Percentiles rank a stretch among this genome's conserved stretches.
Conservation (phyloP, 1,140 invertebrate genomes). For the Cyclina sinensis region DNA sequence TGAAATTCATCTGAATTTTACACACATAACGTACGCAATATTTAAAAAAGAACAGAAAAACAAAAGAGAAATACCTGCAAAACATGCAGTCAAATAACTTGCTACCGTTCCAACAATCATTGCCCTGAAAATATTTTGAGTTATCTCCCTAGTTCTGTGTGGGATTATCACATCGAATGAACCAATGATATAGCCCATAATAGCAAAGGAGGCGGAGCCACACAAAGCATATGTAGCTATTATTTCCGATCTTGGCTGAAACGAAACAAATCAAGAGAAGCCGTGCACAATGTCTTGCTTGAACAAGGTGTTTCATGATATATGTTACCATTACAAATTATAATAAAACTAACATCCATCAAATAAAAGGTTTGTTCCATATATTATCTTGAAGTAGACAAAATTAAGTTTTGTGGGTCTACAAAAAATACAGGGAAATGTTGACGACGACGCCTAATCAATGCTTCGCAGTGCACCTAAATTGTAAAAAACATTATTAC, state of each 20-base stretch:
- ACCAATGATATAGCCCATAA: slow-evolving; percentile 27
- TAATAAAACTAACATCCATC: too few species aligned
- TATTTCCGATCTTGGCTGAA: slow-evolving; percentile 40
- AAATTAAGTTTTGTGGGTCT: too few species aligned
- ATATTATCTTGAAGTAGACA: too few species aligned
- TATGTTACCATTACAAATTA: too few species aligned
- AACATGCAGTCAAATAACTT: background rate
- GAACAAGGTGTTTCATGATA: background rate
- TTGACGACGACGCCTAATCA: too few species aligned
- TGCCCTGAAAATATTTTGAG: background rate
- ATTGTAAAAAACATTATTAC: too few species aligned
- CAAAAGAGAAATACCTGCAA: background rate
- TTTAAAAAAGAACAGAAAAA: background rate
- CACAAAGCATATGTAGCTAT: slow-evolving; percentile 44
- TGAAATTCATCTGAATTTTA: too few species aligned
- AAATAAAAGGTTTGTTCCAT: too few species aligned
- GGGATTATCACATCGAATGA: slow-evolving; percentile 27
- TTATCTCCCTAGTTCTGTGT: slow-evolving; percentile 13
- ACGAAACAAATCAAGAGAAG: background rate
- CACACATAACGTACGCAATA: background rate
- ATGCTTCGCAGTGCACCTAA: too few species aligned
- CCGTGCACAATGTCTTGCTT: too few species aligned
- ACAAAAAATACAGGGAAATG: too few species aligned
- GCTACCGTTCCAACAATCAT: slow-evolving; percentile 10
- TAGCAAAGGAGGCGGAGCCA: slow-evolving; percentile 48